These are phyloP conservation scores for Xenentodon cancila DNA, from an alignment of 2,797 vertebrate genomes.

Conservation along the genomic window DNA sequence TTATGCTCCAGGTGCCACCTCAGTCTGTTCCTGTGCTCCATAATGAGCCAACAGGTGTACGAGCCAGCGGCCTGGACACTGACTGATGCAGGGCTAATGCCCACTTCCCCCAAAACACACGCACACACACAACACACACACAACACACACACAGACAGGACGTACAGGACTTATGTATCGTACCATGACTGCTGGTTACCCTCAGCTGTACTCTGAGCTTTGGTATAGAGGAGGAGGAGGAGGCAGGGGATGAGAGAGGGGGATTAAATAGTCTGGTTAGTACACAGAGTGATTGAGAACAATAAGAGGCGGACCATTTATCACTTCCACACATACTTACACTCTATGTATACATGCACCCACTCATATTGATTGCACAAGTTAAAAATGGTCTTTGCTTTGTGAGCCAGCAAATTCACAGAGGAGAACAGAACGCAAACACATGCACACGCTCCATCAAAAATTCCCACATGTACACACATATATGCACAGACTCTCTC, in stretches of 20 bases:
- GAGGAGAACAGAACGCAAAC: conserved; percentile 22
- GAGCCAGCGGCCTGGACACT: conserved; percentile 66
- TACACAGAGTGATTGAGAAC: conserved; percentile 69
- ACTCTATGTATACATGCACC: conserved; percentile 23
- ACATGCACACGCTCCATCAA: conserved; percentile 5
- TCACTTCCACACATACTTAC: conserved; percentile 52
- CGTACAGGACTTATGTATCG: conserved; percentile 48
- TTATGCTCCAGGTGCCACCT: conserved; percentile 46
- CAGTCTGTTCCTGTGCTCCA: conserved; percentile 53
- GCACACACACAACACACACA: conserved; percentile 16
- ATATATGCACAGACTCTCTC: conserved; percentile 28
- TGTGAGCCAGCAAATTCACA: conserved; percentile 40
- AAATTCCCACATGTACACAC: conserved; percentile 6
- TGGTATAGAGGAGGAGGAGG: conserved; percentile 55
- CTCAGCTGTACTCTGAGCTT: conserved; percentile 56
- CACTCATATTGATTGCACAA: conserved; percentile 57
- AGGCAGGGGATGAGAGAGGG: conserved; percentile 47
- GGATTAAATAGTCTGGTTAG: conserved; percentile 78
- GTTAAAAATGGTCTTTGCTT: conserved; percentile 57
- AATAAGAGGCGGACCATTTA: conserved; percentile 67
- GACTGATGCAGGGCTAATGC: conserved; percentile 63
- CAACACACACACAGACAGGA: conserved; percentile 12
- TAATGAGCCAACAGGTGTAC: conserved; percentile 67
- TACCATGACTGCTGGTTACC: conserved; percentile 61
- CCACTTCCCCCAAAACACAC: conserved; percentile 14